Percentiles rank a stretch among this genome's conserved stretches.
Conservation (phyloP, 2,797 vertebrate species). For the Gastrophryne carolinensis region DNA sequence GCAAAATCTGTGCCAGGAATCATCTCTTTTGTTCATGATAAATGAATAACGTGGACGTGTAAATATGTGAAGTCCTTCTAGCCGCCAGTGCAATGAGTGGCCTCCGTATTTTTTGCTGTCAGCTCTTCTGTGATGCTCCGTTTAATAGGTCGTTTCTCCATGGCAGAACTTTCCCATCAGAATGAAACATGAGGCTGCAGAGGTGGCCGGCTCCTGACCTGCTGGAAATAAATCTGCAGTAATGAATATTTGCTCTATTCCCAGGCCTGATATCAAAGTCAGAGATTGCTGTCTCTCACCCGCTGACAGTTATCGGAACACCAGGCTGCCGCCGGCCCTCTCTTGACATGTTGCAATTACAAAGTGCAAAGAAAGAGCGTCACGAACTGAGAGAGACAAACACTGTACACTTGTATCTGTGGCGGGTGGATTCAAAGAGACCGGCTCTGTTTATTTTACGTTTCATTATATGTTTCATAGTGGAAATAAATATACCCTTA, state of each 20-base stretch:
- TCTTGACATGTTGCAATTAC: background rate
- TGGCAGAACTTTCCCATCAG: background rate
- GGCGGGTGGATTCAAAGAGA: too few relatives aligned
- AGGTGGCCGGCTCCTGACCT: background rate
- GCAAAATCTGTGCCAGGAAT: too few relatives aligned
- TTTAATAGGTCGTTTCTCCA: background rate
- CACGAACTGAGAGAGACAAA: too few relatives aligned
- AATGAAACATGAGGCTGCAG: background rate
- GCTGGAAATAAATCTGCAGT: background rate
- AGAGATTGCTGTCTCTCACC: background rate
- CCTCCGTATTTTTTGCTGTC: background rate
- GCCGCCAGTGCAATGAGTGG: too few relatives aligned
- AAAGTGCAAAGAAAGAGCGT: background rate
- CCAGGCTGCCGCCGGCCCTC: background rate
- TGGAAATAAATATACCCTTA: too few relatives aligned
- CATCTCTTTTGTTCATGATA: too few relatives aligned
- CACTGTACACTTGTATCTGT: too few relatives aligned
- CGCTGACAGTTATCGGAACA: background rate
- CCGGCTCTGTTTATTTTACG: too few relatives aligned
- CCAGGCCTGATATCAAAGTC: background rate
- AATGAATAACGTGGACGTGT: too few relatives aligned
- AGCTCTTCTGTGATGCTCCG: background rate
- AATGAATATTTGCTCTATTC: background rate
- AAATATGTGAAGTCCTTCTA: too few relatives aligned
- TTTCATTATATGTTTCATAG: too few relatives aligned